phyloP scores from a whole-genome alignment of 53 echinoderm and acorn worm genomes.

The Crossaster papposus region DNA sequence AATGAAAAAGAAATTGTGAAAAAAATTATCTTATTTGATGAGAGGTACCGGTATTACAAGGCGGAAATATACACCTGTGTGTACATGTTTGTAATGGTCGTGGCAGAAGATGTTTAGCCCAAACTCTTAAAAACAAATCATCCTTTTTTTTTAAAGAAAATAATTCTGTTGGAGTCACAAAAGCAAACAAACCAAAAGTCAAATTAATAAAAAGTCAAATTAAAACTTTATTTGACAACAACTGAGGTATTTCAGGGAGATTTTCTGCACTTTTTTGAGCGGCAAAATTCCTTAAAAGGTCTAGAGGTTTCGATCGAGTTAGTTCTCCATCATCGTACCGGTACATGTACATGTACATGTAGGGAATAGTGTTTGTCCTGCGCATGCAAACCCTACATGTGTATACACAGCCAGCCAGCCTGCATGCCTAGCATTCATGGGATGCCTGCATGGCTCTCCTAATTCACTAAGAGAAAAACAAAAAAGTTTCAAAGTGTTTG shows the following conservation, averaged over 20 bases:
- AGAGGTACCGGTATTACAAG: too few relatives aligned
- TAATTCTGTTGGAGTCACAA: too few relatives aligned
- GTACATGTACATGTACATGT: too few relatives aligned
- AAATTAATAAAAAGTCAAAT: neutral
- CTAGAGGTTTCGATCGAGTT: neutral
- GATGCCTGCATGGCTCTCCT: slow-evolving; percentile 26
- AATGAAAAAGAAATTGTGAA: too few relatives aligned
- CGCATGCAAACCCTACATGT: slow-evolving; percentile 20
- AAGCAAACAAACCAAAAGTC: too few relatives aligned
- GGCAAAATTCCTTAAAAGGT: slow-evolving; percentile 11
- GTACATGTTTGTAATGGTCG: too few relatives aligned
- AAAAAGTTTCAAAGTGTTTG: neutral
- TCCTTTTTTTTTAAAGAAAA: too few relatives aligned
- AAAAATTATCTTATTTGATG: too few relatives aligned
- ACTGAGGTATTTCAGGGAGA: neutral
- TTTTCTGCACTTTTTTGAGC: neutral
- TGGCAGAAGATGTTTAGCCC: too few relatives aligned
- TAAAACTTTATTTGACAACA: neutral
- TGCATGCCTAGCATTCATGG: slow-evolving; percentile 38
- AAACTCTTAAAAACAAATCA: too few relatives aligned
- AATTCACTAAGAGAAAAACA: neutral
- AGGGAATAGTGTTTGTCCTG: slow-evolving; percentile 4
- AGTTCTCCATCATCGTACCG: neutral
- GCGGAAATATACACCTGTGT: too few relatives aligned
- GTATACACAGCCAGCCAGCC: slow-evolving; percentile 13